Evolutionary conservation across 2,797 vertebrate genomes (phyloP).

Genomic region (Gadopsis marmoratus): DNA sequence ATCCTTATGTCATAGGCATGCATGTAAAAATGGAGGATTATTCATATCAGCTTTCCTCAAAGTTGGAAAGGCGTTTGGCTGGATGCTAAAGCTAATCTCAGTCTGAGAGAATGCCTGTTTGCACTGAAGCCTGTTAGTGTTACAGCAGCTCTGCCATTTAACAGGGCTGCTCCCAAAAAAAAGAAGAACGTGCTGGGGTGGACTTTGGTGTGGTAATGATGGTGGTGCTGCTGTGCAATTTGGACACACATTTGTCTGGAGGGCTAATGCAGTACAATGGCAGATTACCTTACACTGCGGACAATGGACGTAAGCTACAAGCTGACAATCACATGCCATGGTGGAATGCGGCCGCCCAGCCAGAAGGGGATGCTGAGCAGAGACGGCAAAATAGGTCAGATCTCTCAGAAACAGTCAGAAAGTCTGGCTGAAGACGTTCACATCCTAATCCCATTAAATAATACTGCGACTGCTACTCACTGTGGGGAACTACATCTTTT

Average conservation of each 20-base stretch:
- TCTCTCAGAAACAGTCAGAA: conserved; percentile 22
- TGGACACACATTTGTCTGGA: conserved; percentile 57
- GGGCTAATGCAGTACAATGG: conserved; percentile 59
- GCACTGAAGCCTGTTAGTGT: conserved; percentile 52
- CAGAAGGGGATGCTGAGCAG: conserved; percentile 54
- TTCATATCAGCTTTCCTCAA: conserved; percentile 78
- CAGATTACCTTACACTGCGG: conserved; percentile 70
- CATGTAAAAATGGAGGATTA: conserved; percentile 78
- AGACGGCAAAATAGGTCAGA: conserved; percentile 56
- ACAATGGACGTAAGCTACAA: conserved; percentile 69
- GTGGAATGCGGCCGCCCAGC: conserved; percentile 70
- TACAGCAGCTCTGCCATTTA: conserved; percentile 34
- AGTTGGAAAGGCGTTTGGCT: conserved; percentile 61
- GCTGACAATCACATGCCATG: conserved; percentile 76
- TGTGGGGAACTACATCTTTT: neutral
- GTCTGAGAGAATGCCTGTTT: conserved; percentile 56
- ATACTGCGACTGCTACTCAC: neutral
- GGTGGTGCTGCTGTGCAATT: conserved; percentile 44
- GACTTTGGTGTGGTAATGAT: conserved; percentile 23
- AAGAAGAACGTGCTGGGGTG: conserved; percentile 13
- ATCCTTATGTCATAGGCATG: conserved; percentile 73
- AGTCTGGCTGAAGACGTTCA: conserved; percentile 20
- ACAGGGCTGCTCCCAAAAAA: conserved; percentile 32
- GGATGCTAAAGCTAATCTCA: conserved; percentile 70
- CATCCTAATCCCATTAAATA: conserved; percentile 28